phyloP scores from a whole-genome alignment of 2,797 vertebrate genomes.

The Danio albolineatus region DNA sequence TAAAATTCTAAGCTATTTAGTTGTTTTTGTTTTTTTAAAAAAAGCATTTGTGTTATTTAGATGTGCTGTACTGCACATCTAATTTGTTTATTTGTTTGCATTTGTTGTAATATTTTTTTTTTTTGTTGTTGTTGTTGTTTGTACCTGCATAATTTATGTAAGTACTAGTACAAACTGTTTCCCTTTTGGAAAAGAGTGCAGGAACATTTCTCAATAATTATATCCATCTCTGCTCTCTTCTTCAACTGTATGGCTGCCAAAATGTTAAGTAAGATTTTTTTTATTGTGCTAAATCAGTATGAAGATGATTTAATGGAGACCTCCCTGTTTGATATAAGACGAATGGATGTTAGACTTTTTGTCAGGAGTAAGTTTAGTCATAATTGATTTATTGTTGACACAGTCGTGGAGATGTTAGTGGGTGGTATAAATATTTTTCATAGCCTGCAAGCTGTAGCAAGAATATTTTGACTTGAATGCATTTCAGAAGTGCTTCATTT shows the following conservation, averaged over 20 bases:
- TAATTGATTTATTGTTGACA: conserved; percentile 19
- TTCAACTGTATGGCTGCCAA: conserved; percentile 9
- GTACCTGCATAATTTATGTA: no score
- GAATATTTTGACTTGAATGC: not conserved
- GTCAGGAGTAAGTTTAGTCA: conserved; percentile 6
- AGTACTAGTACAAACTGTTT: no score
- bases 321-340: conserved; percentile 16
- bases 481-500: not conserved
- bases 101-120: no score
- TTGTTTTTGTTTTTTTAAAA: no score
- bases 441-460: not conserved
- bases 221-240: conserved; percentile 24
- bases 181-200: conserved; percentile 21
- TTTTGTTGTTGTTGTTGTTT: no score
- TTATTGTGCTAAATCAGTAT: not conserved
- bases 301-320: conserved; percentile 8
- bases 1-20: no score
- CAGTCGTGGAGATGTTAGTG: not conserved
- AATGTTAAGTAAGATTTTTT: conserved; percentile 5
- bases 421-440: conserved; percentile 21
- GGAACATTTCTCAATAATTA: conserved; percentile 43
- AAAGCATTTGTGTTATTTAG: no score
- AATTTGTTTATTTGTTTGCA: no score
- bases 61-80: no score
- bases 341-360: not conserved